Percentiles rank a stretch among this genome's conserved stretches.
These are phyloP conservation scores for Eudasyphora cyanicolor DNA, from an alignment of 2,888 invertebrate species.

Conservation along the genomic window DNA sequence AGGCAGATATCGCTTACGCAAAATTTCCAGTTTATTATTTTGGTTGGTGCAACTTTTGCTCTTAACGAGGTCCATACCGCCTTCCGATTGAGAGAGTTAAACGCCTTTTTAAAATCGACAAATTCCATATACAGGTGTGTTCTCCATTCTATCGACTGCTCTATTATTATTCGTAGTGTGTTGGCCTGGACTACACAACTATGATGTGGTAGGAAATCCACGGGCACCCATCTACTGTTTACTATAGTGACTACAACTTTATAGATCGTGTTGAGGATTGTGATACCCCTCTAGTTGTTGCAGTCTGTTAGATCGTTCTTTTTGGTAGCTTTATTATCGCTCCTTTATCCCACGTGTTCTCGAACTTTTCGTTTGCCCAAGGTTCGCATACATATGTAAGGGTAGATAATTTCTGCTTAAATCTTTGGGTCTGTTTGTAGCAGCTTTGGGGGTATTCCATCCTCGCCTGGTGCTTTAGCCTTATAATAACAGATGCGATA, in stretches of 20 bases:
- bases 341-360: neutral
- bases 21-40: neutral
- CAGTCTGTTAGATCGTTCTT: neutral
- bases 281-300: neutral
- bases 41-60: neutral
- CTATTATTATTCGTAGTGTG: too few relatives aligned
- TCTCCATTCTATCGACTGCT: too few relatives aligned
- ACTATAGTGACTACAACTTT: neutral
- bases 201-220: neutral
- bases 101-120: too few relatives aligned
- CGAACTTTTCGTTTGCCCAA: neutral
- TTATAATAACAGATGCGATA: neutral
- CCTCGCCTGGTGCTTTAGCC: neutral
- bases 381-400: neutral
- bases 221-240: neutral
- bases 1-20: neutral
- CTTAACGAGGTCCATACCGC: neutral
- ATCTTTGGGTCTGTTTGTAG: neutral
- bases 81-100: too few relatives aligned
- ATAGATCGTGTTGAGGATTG: too few relatives aligned
- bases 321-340: neutral
- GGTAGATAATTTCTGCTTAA: neutral
- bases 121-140: too few relatives aligned
- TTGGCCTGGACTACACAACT: too few relatives aligned
- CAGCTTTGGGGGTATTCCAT: neutral